phyloP scores from a whole-genome alignment of 2,888 invertebrate species.

The Hypercompe scribonia region DNA sequence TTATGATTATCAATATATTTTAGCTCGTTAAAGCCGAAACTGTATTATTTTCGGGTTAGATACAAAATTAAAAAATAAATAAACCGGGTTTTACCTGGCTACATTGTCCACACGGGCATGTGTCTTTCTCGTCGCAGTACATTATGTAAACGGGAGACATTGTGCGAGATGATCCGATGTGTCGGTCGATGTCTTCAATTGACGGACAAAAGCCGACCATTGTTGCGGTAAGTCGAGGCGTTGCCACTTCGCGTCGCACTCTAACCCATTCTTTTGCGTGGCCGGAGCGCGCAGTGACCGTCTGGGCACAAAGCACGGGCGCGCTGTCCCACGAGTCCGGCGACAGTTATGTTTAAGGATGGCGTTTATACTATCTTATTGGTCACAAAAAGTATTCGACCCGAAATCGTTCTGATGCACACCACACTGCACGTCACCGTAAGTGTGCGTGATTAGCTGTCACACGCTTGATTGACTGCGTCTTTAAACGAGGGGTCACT shows the following conservation, averaged over 20 bases:
- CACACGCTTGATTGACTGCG: slow-evolving; percentile 51
- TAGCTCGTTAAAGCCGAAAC: neutral
- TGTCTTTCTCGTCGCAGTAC: neutral
- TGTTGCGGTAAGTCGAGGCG: slow-evolving; percentile 35
- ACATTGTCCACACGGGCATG: neutral
- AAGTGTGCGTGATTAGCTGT: slow-evolving; percentile 54
- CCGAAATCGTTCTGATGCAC: neutral
- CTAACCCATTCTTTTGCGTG: slow-evolving; percentile 15
- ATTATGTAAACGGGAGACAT: slow-evolving; percentile 20
- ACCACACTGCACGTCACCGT: neutral
- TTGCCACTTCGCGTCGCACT: slow-evolving; percentile 14
- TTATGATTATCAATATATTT: neutral
- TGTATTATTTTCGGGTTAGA: neutral
- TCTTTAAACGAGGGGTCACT: slow-evolving; percentile 56
- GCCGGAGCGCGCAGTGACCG: slow-evolving; percentile 9
- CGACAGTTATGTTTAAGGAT: neutral
- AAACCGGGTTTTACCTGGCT: neutral
- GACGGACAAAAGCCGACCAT: slow-evolving; percentile 58
- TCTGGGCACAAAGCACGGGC: neutral
- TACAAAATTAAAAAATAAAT: neutral
- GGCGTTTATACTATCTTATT: neutral
- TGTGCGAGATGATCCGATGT: slow-evolving; percentile 36
- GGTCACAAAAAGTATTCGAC: neutral
- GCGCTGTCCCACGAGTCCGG: neutral
- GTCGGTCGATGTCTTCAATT: slow-evolving; percentile 51